These are phyloP conservation scores for Oncorhynchus nerka DNA, from an alignment of 2,113 vertebrate species.

Conservation along the genomic window DNA sequence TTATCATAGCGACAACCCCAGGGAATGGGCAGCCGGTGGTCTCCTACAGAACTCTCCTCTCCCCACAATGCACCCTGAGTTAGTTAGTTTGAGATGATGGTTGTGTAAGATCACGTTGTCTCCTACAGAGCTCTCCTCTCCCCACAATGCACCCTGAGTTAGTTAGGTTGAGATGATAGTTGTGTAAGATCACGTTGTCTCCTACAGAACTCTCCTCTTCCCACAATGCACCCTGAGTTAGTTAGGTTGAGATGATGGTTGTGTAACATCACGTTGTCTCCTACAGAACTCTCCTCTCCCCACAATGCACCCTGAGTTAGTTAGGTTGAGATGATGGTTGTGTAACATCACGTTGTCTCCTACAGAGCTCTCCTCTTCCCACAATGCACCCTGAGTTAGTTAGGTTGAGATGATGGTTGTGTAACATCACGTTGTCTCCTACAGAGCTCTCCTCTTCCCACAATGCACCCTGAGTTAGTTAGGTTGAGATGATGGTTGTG, in stretches of 20 bases:
- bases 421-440: neutral
- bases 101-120: neutral
- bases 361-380: slow-evolving; percentile 87
- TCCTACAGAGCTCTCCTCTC: slow-evolving; percentile 83
- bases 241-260: neutral
- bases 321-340: neutral
- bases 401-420: neutral
- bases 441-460: slow-evolving; percentile 88
- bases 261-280: neutral
- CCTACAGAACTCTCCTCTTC: slow-evolving; percentile 85
- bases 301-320: slow-evolving; percentile 38
- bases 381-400: slow-evolving; percentile 38
- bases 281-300: slow-evolving; percentile 87
- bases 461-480: slow-evolving; percentile 22
- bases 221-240: slow-evolving; percentile 53
- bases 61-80: too few species aligned
- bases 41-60: slow-evolving; percentile 74
- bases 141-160: slow-evolving; percentile 63
- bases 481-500: too few species aligned
- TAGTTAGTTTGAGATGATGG: neutral
- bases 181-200: neutral
- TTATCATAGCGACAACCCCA: too few species aligned
- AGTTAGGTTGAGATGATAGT: neutral
- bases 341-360: neutral
- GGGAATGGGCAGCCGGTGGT: too few species aligned